Evolutionary conservation across 2,888 invertebrate genomes (phyloP).

Genomic region (Amphimallon solstitiale): DNA sequence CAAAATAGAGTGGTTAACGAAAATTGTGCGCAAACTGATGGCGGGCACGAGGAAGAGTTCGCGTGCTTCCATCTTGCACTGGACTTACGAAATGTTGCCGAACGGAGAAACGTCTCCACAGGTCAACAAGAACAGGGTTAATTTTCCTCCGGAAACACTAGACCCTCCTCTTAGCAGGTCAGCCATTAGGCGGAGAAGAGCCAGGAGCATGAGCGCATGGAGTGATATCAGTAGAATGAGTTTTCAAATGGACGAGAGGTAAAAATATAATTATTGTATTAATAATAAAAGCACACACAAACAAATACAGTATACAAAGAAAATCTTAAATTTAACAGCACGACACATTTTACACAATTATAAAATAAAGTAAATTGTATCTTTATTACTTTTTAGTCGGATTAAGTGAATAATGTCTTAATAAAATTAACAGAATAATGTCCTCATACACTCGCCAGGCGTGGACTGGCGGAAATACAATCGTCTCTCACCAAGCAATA

Average conservation of each 20-base stretch:
- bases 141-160: slow-evolving; percentile 72
- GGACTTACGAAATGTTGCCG: slow-evolving; percentile 64
- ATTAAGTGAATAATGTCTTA: too few relatives aligned
- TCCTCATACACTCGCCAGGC: too few relatives aligned
- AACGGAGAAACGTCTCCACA: slow-evolving; percentile 56
- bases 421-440: too few relatives aligned
- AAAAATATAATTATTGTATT: too few relatives aligned
- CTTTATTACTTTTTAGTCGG: too few relatives aligned
- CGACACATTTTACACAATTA: too few relatives aligned
- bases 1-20: slow-evolving; percentile 32
- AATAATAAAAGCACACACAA: too few relatives aligned
- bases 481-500: too few relatives aligned
- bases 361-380: too few relatives aligned
- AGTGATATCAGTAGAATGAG: slow-evolving; percentile 87
- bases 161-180: slow-evolving; percentile 62
- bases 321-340: too few relatives aligned
- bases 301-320: too few relatives aligned
- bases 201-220: slow-evolving; percentile 86
- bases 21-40: slow-evolving; percentile 37
- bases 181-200: slow-evolving; percentile 63
- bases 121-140: slow-evolving; percentile 70
- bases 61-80: slow-evolving; percentile 52
- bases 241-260: slow-evolving; percentile 84
- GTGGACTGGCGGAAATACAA: too few relatives aligned
- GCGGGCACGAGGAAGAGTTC: slow-evolving; percentile 53